A percentile compares a stretch with the other conserved stretches of the same genome.
Evolutionary conservation across 2,797 vertebrate species (phyloP).

Genomic region (Enteromius treurensis): DNA sequence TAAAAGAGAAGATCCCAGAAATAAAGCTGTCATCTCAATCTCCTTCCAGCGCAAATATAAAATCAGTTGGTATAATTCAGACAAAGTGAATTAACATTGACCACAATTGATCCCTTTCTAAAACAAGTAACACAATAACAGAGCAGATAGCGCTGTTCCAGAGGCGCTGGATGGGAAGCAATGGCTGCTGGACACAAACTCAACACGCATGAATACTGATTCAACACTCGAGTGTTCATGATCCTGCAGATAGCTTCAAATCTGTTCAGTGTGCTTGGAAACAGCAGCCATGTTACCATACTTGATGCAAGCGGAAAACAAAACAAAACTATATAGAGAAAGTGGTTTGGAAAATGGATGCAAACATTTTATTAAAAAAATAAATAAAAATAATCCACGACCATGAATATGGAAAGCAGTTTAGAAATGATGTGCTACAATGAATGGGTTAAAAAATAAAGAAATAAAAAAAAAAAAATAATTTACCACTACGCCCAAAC

Average conservation of each 20-base stretch:
- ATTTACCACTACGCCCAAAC: too few relatives aligned
- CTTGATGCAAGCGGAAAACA: background rate
- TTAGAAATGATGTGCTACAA: too few relatives aligned
- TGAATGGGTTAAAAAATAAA: too few relatives aligned
- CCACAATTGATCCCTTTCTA: constrained; percentile 47
- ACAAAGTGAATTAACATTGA: constrained; percentile 49
- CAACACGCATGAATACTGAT: background rate
- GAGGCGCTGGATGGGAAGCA: background rate
- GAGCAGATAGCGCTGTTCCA: background rate
- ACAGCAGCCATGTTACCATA: background rate
- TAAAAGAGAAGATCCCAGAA: constrained; percentile 12
- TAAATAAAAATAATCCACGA: too few relatives aligned
- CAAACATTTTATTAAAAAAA: too few relatives aligned
- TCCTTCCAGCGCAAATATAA: background rate
- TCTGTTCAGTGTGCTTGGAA: background rate
- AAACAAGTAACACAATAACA: constrained; percentile 40
- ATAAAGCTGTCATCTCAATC: constrained; percentile 51
- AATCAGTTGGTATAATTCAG: constrained; percentile 21
- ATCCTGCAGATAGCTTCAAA: background rate
- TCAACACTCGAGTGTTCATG: background rate
- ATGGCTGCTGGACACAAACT: background rate
- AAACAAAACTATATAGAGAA: background rate
- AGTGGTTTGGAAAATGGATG: background rate
- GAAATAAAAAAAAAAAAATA: too few relatives aligned
- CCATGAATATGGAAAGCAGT: too few relatives aligned